These are phyloP conservation scores for Ochotona curzoniae DNA, from an alignment of 2,113 vertebrate species.

Conservation along the genomic window DNA sequence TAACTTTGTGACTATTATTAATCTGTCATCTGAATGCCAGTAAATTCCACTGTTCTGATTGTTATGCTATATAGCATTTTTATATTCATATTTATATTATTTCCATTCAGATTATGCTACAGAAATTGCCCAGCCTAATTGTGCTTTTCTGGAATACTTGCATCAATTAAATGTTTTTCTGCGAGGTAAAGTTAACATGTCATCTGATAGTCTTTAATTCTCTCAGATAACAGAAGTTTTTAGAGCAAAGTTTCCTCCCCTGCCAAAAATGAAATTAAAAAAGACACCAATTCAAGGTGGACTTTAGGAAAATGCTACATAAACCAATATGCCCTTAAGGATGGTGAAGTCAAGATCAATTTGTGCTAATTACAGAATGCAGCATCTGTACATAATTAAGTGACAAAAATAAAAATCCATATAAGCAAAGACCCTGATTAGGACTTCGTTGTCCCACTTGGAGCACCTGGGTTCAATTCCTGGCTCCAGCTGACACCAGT, in stretches of 20 bases:
- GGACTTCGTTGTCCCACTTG: too few relatives aligned
- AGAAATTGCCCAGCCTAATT: slow-evolving; percentile 23
- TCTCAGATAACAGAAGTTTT: slow-evolving; percentile 12
- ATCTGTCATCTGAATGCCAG: slow-evolving; percentile 9
- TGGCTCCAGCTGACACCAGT: too few relatives aligned
- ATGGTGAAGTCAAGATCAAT: neutral
- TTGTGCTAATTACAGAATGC: neutral
- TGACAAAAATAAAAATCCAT: slow-evolving; percentile 24
- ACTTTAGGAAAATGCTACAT: neutral
- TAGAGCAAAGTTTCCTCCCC: neutral
- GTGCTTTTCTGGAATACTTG: neutral
- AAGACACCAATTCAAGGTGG: neutral
- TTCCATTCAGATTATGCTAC: slow-evolving; percentile 31
- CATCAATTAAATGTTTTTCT: slow-evolving; percentile 47
- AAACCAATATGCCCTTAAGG: slow-evolving; percentile 26
- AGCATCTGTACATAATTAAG: neutral
- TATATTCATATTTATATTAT: neutral
- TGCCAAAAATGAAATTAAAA: neutral
- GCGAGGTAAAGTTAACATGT: neutral
- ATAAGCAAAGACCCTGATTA: too few relatives aligned
- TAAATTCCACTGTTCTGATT: neutral
- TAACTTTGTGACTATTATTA: neutral
- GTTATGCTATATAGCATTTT: slow-evolving; percentile 3
- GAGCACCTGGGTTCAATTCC: too few relatives aligned
- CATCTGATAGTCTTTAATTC: slow-evolving; percentile 15